A percentile compares a stretch with the other conserved stretches of the same genome.
phyloP scores from a whole-genome alignment of 2,888 invertebrate genomes.

The Agrilus mali region DNA sequence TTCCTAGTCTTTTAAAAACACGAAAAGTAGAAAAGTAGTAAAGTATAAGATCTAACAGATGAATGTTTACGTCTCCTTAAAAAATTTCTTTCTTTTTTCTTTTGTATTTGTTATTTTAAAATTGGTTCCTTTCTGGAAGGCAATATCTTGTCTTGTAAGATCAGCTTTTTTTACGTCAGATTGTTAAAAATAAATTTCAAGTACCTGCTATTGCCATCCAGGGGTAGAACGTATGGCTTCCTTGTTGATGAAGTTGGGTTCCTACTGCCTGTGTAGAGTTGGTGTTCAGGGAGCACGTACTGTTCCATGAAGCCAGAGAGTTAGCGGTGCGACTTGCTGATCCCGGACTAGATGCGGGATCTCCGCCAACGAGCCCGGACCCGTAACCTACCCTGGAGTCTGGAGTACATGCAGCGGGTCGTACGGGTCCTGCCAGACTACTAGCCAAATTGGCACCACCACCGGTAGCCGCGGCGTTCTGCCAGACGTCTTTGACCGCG shows the following conservation, averaged over 20 bases:
- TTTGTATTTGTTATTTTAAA: too few relatives aligned
- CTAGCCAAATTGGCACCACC: slow-evolving; percentile 51
- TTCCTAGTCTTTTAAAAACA: too few relatives aligned
- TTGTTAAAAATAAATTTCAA: background rate
- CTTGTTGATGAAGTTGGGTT: slow-evolving; percentile 80
- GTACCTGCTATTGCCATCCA: slow-evolving; percentile 98
- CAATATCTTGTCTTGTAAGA: too few relatives aligned
- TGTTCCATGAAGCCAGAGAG: slow-evolving; percentile 68
- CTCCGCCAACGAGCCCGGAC: slow-evolving; percentile 62
- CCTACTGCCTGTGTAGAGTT: slow-evolving; percentile 64
- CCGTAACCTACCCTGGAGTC: slow-evolving; percentile 72
- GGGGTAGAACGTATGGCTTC: slow-evolving; percentile 91
- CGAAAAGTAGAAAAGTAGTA: too few relatives aligned
- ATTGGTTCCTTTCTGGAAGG: too few relatives aligned
- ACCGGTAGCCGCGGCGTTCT: slow-evolving; percentile 54
- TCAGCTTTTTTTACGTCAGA: too few relatives aligned
- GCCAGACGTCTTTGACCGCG: slow-evolving; percentile 50
- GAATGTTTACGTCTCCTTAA: too few relatives aligned
- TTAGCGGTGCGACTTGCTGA: slow-evolving; percentile 40
- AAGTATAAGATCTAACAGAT: too few relatives aligned
- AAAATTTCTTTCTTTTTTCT: too few relatives aligned
- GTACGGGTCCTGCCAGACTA: slow-evolving; percentile 50
- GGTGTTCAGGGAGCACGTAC: slow-evolving; percentile 76
- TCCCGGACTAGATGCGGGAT: slow-evolving; percentile 64
- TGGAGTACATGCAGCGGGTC: slow-evolving; percentile 83